phyloP scores from a whole-genome alignment of 2,113 vertebrate species.

The Neodontobutis hainanensis region DNA sequence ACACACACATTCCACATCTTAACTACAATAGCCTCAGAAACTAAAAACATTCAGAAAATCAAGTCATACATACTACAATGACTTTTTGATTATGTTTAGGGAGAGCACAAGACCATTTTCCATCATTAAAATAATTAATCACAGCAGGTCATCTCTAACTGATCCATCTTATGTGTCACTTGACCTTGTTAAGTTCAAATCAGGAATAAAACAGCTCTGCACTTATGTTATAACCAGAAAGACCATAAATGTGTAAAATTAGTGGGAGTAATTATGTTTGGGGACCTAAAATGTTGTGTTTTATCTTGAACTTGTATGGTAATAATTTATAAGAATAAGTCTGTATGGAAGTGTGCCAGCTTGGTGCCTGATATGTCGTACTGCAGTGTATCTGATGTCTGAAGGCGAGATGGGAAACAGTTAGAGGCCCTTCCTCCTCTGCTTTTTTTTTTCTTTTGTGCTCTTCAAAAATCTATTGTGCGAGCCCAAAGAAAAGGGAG shows the following conservation, averaged over 20 bases:
- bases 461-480: constrained; percentile 25
- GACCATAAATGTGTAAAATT: neutral
- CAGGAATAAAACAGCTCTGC: too few species aligned
- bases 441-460: constrained; percentile 6
- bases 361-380: constrained; percentile 14
- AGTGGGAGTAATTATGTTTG: constrained; percentile 16
- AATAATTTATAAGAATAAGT: constrained; percentile 54
- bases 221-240: too few species aligned
- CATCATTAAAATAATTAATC: too few species aligned
- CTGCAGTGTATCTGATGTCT: constrained; percentile 43
- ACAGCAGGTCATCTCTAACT: too few species aligned
- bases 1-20: too few species aligned
- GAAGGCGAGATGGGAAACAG: constrained; percentile 35
- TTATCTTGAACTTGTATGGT: constrained; percentile 40
- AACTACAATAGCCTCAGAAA: too few species aligned
- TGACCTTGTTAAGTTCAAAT: too few species aligned
- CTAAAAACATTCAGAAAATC: too few species aligned
- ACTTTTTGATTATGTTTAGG: too few species aligned
- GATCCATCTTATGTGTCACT: too few species aligned
- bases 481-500: constrained; percentile 19
- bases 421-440: constrained; percentile 51
- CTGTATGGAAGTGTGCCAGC: constrained; percentile 36
- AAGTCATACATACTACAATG: too few species aligned
- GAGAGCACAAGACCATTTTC: too few species aligned
- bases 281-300: constrained; percentile 26